Conservation (phyloP, 30 jellyfish, hydroid and myxozoan genomes). For the Cassiopea xamachana region DNA sequence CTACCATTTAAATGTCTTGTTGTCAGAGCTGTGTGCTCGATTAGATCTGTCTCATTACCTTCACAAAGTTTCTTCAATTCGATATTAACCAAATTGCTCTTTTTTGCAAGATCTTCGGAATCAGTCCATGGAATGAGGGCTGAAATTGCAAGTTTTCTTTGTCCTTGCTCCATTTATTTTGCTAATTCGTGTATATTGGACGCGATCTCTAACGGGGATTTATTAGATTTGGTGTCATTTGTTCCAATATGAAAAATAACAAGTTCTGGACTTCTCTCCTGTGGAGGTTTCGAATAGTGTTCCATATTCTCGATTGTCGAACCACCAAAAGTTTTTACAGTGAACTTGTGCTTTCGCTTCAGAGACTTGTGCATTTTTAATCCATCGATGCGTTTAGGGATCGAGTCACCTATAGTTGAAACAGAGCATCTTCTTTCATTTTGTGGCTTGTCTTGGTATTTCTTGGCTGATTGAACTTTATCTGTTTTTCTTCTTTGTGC, state of each 20-base stretch:
- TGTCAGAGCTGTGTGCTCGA: constrained; percentile 31
- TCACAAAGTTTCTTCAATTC: constrained; percentile 40
- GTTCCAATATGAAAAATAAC: constrained; percentile 47
- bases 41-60: constrained; percentile 36
- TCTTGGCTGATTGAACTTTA: constrained; percentile 17
- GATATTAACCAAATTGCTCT: constrained; percentile 14
- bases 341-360: constrained; percentile 39
- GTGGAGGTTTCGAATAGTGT: constrained; percentile 50
- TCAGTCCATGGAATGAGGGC: constrained; percentile 20
- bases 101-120: constrained; percentile 20
- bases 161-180: constrained; percentile 13
- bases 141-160: constrained; percentile 40
- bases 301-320: constrained; percentile 49
- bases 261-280: constrained; percentile 39
- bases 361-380: constrained; percentile 37
- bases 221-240: constrained; percentile 34
- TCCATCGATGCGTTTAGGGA: constrained; percentile 54
- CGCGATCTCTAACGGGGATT: constrained; percentile 34
- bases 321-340: constrained; percentile 54
- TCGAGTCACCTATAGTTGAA: constrained; percentile 25
- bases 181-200: constrained; percentile 31
- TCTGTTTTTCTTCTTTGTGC: constrained; percentile 26
- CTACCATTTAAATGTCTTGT: constrained; percentile 62
- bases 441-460: neutral
- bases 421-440: constrained; percentile 8